Percentiles rank a stretch among this genome's conserved stretches.
phyloP scores from a whole-genome alignment of 2,888 invertebrate species.

The Axea sp. region DNA sequence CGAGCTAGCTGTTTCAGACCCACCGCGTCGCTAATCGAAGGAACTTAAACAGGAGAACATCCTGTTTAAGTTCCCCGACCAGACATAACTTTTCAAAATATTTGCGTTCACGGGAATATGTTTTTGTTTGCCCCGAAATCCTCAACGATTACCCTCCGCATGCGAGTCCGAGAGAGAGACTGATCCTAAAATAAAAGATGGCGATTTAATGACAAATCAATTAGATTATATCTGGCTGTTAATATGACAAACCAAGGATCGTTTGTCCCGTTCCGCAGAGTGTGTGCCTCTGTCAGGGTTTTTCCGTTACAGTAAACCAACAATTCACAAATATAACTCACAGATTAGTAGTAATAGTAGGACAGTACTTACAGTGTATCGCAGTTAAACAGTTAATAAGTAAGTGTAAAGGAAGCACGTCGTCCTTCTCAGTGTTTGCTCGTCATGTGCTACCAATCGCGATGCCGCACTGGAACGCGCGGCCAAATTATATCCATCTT shows the following conservation, averaged over 20 bases:
- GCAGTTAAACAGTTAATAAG: conserved; percentile 78
- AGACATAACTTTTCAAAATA: conserved; percentile 77
- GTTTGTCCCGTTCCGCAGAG: conserved; percentile 67
- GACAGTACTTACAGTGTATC: conserved; percentile 77
- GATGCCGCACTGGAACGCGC: conserved; percentile 66
- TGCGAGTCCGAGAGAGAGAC: conserved; percentile 76
- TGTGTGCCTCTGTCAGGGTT: conserved; percentile 79
- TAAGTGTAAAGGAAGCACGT: conserved; percentile 76
- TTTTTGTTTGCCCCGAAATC: conserved; percentile 71
- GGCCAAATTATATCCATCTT: conserved; percentile 53
- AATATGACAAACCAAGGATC: conserved; percentile 1
- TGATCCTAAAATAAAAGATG: conserved; percentile 40
- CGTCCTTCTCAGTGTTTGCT: conserved; percentile 77
- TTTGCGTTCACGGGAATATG: conserved; percentile 76
- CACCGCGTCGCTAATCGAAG: conserved; percentile 70
- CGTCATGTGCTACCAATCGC: conserved; percentile 70
- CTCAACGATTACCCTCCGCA: conserved; percentile 69
- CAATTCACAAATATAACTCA: conserved; percentile 78
- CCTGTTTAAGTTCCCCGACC: conserved; percentile 63
- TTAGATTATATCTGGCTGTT: conserved; percentile 17
- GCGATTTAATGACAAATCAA: background rate
- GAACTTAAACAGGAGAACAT: conserved; percentile 50
- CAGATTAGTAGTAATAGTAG: conserved; percentile 78
- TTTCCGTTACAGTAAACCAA: conserved; percentile 78
- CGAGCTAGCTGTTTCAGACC: conserved; percentile 59